Evolutionary conservation across 2,797 vertebrate species (phyloP), one percentile per base, ranked within the genome.

Genomic region (Helarctos malayanus): DNA sequence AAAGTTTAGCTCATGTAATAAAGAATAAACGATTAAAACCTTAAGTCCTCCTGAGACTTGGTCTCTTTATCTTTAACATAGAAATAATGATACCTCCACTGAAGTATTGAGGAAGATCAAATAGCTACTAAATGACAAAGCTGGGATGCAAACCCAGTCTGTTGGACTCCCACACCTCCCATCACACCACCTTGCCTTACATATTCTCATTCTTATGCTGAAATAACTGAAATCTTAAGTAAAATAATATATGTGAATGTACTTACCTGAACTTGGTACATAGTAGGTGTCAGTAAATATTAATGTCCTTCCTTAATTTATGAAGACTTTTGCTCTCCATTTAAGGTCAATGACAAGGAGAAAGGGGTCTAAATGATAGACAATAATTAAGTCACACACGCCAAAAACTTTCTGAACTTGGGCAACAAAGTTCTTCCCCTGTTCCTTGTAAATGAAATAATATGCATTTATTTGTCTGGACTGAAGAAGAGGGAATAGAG

Each of bases 201-300:
- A 35, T 56, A 49, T 16, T 94, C 23, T 68, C 56, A 95, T 73
- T 16, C 61, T 92, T 57, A 23, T 47, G 5, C 69, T 49, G 23
- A 91, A 95, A 81, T 78, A 90, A 84, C 18, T 49, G 21, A 93
- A 80, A 91, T 68, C 11, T 56, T 68, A 91, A 88, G 1, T 75
- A 94, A 89, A 89, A 89, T 80, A 75, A 71, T 81, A n/a, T 13
- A 35, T 56, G 11, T 1, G 9, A 56, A 89, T 81, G 32, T 8
- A 45, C 29, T 56, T 92, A 71, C 35, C 81, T 65, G 10, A 95
- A 84, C 7, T 81, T 78, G 25, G 19, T 1, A 16, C 5, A 52
- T 7, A 52, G n/a, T 63, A 38, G 45, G 15, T 29, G 18, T 54
- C 38, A 93, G 69, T 54, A 83, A 68, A 69, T 41, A 81, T 59